Conservation (phyloP, 1,140 invertebrate genomes). For the Daktulosphaira vitifoliae region DNA sequence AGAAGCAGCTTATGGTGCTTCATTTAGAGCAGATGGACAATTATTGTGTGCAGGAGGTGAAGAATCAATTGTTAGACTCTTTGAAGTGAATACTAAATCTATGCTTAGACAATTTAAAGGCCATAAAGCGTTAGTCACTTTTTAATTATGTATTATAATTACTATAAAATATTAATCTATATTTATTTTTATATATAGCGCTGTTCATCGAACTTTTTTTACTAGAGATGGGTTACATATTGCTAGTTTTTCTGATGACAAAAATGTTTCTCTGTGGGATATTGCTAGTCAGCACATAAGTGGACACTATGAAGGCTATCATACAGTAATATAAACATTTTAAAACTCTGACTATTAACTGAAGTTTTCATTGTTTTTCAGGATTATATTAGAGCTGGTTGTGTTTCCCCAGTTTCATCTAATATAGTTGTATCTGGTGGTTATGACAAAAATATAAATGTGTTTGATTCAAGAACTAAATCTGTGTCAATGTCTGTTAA, state of each 20-base stretch:
- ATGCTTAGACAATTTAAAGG: conserved; percentile 62
- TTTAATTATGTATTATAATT: neutral
- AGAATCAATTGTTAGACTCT: conserved; percentile 76
- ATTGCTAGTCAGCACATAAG: conserved; percentile 67
- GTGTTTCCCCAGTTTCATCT: conserved; percentile 62
- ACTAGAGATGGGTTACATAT: conserved; percentile 67
- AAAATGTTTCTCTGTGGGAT: conserved; percentile 80
- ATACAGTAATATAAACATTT: conserved; percentile 6
- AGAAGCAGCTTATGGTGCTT: conserved; percentile 75
- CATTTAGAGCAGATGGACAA: conserved; percentile 76
- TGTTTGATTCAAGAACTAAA: conserved; percentile 77
- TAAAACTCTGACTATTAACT: too few relatives aligned
- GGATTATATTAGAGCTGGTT: conserved; percentile 77
- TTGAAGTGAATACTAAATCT: conserved; percentile 73
- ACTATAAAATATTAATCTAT: neutral
- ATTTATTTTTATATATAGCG: conserved; percentile 40
- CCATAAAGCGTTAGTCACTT: conserved; percentile 49
- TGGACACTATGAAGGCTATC: conserved; percentile 39
- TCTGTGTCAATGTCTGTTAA: conserved; percentile 65
- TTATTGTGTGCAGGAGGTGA: conserved; percentile 79
- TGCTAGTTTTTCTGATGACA: conserved; percentile 89
- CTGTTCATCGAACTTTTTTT: conserved; percentile 78
- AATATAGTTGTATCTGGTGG: conserved; percentile 76
- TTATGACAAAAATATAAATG: conserved; percentile 84
- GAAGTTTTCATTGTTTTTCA: conserved; percentile 33